A percentile compares a stretch with the other conserved stretches of the same genome.
Conservation (phyloP, 2,888 invertebrate genomes). For the Drosophila mettleri region DNA sequence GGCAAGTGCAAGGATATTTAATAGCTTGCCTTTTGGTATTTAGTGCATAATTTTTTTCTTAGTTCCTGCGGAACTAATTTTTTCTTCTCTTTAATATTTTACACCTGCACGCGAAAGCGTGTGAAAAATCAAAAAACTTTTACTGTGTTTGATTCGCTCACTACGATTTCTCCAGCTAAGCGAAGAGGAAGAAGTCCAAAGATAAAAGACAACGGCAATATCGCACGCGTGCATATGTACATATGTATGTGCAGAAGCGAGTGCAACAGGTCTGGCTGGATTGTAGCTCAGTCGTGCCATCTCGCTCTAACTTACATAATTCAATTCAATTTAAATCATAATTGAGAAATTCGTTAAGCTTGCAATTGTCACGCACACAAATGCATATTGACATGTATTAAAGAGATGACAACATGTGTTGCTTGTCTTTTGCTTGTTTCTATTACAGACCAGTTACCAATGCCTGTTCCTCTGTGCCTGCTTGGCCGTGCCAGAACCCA, state of each 20-base stretch:
- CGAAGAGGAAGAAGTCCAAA: not conserved
- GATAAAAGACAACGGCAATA: not conserved
- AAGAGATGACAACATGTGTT: not conserved
- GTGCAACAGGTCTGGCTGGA: not conserved
- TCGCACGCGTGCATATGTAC: no score
- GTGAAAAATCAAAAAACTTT: slow-evolving; percentile 64
- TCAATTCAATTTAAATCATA: no score
- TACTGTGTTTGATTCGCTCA: no score
- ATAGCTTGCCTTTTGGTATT: slow-evolving; percentile 49
- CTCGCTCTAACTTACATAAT: slow-evolving; percentile 13
- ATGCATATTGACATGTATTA: not conserved
- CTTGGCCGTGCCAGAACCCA: slow-evolving; percentile 42
- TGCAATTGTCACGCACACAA: not conserved
- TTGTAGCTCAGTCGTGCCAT: slow-evolving; percentile 1
- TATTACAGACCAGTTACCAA: slow-evolving; percentile 61
- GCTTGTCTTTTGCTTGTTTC: not conserved
- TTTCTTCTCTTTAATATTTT: slow-evolving; percentile 20
- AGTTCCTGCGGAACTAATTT: slow-evolving; percentile 81
- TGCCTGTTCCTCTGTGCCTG: slow-evolving; percentile 67
- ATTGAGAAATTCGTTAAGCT: not conserved
- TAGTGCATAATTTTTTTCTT: slow-evolving; percentile 44
- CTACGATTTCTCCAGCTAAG: not conserved
- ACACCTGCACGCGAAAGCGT: slow-evolving; percentile 67
- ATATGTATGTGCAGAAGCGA: not conserved
- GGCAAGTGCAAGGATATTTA: slow-evolving; percentile 64